Percentiles rank a stretch among this genome's conserved stretches.
These are phyloP conservation scores for Pomatorhinus ruficollis DNA, from an alignment of 2,113 vertebrate species.

Conservation along the genomic window DNA sequence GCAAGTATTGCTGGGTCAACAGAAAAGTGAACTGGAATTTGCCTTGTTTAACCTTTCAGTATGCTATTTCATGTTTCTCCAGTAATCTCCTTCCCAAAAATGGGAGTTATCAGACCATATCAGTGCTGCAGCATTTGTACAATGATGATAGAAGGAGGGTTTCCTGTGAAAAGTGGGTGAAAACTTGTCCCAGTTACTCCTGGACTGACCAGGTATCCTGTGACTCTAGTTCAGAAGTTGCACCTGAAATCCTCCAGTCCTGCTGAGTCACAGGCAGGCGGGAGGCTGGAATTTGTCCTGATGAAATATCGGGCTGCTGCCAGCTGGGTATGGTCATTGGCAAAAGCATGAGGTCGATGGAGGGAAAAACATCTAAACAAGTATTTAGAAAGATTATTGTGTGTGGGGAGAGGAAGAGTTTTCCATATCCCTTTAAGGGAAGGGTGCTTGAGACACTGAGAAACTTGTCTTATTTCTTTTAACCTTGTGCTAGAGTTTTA, in stretches of 20 bases:
- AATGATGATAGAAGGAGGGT: neutral
- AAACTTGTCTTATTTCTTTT: neutral
- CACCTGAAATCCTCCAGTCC: slow-evolving; percentile 2
- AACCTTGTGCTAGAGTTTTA: neutral
- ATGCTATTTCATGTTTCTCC: neutral
- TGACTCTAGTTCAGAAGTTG: neutral
- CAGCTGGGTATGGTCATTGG: slow-evolving; percentile 20
- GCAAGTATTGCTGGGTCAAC: neutral
- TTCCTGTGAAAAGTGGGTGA: neutral
- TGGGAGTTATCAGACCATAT: neutral
- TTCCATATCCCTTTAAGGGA: neutral
- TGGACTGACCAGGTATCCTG: neutral
- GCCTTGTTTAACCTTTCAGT: neutral
- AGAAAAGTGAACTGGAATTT: neutral
- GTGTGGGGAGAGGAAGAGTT: neutral
- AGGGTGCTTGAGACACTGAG: neutral
- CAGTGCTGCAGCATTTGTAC: neutral
- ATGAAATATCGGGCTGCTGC: slow-evolving; percentile 10
- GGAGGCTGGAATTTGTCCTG: slow-evolving; percentile 48
- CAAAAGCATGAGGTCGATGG: neutral
- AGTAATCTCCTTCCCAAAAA: neutral
- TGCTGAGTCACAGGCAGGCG: slow-evolving; percentile 52
- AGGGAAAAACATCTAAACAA: neutral
- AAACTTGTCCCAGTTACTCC: neutral
- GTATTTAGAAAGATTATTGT: neutral